Base-by-base conservation (phyloP, 1,140 invertebrate species). In the Tenebrio molitor region DNA sequence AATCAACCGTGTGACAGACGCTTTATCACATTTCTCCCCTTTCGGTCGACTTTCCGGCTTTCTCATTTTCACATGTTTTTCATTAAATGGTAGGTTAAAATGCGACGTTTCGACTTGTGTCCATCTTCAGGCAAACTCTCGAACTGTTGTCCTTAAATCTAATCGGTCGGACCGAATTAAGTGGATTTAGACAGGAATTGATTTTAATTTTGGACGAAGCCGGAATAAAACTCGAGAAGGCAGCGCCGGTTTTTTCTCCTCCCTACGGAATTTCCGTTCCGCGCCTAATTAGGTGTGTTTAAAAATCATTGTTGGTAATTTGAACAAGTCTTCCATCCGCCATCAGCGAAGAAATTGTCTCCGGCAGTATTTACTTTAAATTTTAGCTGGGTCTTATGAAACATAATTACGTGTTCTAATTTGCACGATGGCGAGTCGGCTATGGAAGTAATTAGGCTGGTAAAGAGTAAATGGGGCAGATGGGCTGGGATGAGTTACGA, bases 401-500 rank as follows among this genome's bases (percentile, higher is more conserved):
- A 58, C 50, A 58, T 58, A 33, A 58, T 58, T 58, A 58, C 50
- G 50, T 58, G 50, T 58, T 58, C 50, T 58, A 58, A 58, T 58
- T 58, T 58, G 50, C 50, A 23, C 50, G 50, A 58, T 58, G 50
- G 50, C 50, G 50, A 58, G 50, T 58, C 12, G 23, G 50, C 50
- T 58, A 58, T 58, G 50, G 50, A 58, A 58, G 50, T 58, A 58
- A 58, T 58, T 58, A 58, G 50, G 50, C 25, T 58, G 21, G 50
- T 58, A 58, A 58, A 58, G 50, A 58, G 50, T 58, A 58, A 58
- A 58, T 58, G 50, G 50, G 50, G 50, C 50, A 58, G 50, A 58
- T 58, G 50, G 50, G 50, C 23, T 39, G 50, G 46, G 50, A 58
- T 58, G 50, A 58, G 50, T 58, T 58, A 58, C 23, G 25, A 58